Evolutionary conservation across 2,113 vertebrate genomes (phyloP), one percentile per base, ranked within the genome.

Genomic region (Rhinogobius similis): DNA sequence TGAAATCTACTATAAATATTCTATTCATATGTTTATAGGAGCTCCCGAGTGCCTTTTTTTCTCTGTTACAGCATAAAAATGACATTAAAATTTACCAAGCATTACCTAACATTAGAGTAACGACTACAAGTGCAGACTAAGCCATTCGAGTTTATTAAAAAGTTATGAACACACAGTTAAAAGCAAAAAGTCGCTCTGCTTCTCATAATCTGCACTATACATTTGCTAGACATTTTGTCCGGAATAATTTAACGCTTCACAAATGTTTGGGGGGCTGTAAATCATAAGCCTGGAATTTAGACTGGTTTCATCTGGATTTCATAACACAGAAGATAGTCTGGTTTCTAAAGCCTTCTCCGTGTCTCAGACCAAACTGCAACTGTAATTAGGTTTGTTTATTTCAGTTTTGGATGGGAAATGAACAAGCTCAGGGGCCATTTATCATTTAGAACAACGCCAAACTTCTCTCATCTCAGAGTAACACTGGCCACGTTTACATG

Each of bases 1-100:
- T 61, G 16, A 61, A 50, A 61, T 36, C 58, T 61, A 20, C 29
- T n/a, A 61, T 61, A 36, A 61, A 61, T 61, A 61, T 61, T 61
- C 18, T 38, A 61, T 61, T 61, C 58, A 61, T 18, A 61, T 61
- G 58, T 61, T 61, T 36, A 61, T n/a, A 10, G 55, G 58, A 36
- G 58, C 58, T 36, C 58, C 16, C 20, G 58, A 36, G 58, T 38
- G 58, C 29, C 29, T 61, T 61, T 36, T 61, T 36, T 61, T n/a
- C 27, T 36, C 58, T 61, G 58, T 61, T 61, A 61, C 29, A 11
- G 27, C 58, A 61, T 58, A 61, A 36, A 61, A 61, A 36, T 5
- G 8, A 38, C 58, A 61, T 61, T 36, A 61, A 61, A 61, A 61
- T 32, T 58, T 61, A 61, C 58, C 58, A 61, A 61, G 58, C 58